Evolutionary conservation across 1,140 invertebrate genomes (phyloP), one percentile per base, ranked within the genome.

Genomic region (Ectropis grisescens): DNA sequence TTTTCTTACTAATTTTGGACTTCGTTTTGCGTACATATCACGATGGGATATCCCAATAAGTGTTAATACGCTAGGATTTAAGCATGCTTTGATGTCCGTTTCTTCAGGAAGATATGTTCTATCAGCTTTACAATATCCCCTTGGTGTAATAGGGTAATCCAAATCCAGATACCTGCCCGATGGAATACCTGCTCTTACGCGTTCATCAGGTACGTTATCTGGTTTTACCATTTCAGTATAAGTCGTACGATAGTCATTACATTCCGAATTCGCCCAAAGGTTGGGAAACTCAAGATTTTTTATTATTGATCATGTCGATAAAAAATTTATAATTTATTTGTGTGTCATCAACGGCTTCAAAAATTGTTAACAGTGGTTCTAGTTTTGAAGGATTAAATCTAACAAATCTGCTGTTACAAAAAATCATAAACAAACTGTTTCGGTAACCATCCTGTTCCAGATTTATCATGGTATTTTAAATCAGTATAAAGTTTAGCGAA

Each of bases 391-490:
- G 33, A 26, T 53, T 31, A 12, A 59, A 37, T 28, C 41, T 24
- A 6, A 56, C 45, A 14, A 30, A 10, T 22, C 44, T 43, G 13
- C 6, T 22, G 9, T 3, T 13, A 30, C 53, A 60, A 13, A 32
- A n/a, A 31, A 15, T 58, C 19, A 14, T 62, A 62, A 10, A 62
- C 35, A 3, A 35, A 16, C n/a, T 62, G 28, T 37, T 56, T 55
- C 6, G 42, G 40, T 11, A 62, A 19, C 49, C 55, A 61, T 3
- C 58, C 61, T 2, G 26, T 30, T 22, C 42, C 34, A 5, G 42
- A 42, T 41, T 47, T 54, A 52, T 81, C 76, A 11, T 54, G 54
- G 52, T 56, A 61, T 37, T 58, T 37, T 5, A 64, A 28, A 25
- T 28, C 43, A 30, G 64, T 48, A 14, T 64, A 61, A 4, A 68